phyloP scores from a whole-genome alignment of 1,140 invertebrate genomes.

The Bombus breviceps region DNA sequence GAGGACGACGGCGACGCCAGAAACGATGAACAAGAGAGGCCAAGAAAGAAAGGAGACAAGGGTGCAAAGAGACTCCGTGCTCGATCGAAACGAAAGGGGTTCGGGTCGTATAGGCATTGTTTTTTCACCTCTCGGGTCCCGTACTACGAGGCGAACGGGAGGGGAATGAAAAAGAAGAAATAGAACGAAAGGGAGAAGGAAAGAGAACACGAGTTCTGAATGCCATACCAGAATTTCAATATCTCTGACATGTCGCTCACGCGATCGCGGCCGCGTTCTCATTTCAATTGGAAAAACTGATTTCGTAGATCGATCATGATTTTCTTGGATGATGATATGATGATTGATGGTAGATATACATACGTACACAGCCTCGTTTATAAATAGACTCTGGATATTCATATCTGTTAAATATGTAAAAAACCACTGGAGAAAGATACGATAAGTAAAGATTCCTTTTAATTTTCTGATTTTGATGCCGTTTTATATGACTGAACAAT shows the following conservation, averaged over 20 bases:
- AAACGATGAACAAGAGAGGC: conserved; percentile 46
- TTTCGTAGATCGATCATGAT: conserved; percentile 6
- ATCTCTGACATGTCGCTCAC: not conserved
- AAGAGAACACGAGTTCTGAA: conserved; percentile 44
- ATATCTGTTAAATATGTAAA: too few relatives aligned
- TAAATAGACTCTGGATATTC: too few relatives aligned
- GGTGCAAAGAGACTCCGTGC: conserved; percentile 48
- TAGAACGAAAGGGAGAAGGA: not conserved
- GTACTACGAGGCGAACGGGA: not conserved
- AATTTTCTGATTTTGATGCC: too few relatives aligned
- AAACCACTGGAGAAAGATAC: too few relatives aligned
- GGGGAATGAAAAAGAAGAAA: not conserved
- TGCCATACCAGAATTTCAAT: conserved; percentile 51
- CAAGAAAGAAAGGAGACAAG: conserved; percentile 49
- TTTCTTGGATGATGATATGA: too few relatives aligned
- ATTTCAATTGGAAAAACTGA: conserved; percentile 59
- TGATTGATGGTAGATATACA: not conserved
- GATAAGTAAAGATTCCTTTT: too few relatives aligned
- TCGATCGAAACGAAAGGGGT: conserved; percentile 64
- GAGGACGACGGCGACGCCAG: conserved; percentile 14
- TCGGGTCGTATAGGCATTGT: conserved; percentile 66
- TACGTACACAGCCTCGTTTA: too few relatives aligned
- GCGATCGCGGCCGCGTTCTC: conserved; percentile 8
- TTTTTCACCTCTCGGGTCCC: conserved; percentile 68
- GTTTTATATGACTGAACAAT: too few relatives aligned